Evolutionary conservation across 1,140 invertebrate genomes (phyloP), one percentile per base, ranked within the genome.

Genomic region (Drosophila bocqueti): DNA sequence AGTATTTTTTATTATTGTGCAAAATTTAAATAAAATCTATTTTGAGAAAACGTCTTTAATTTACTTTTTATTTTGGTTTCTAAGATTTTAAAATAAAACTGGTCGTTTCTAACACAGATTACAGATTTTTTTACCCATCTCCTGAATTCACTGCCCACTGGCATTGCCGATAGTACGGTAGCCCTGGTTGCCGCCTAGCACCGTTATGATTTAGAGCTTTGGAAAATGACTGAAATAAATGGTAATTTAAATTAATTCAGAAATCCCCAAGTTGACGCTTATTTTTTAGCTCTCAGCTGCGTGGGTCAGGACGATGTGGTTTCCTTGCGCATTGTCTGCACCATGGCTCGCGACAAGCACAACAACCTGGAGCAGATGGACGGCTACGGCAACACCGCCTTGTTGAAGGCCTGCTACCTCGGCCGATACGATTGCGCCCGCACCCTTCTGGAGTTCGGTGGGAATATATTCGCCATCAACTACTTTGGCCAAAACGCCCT

Each of bases 401-500:
- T 93, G 11, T 46, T 93, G 9, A 92, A 91, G 52, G 87, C 92
- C 16, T 93, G 92, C 62, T 92, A 84, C 45, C 54, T 93, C 46
- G 92, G 87, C 0, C 52, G 66, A 36, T 50, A 45, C 11, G 84
- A 91, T 13, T 84, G 81, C 40, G 92, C 76, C 15, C 43, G 69
- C 4, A 73, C 66, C 0, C 61, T 93, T 6, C 43, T 93, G 0
- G 63, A 79, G 7, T 83, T 79, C 8, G 79, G 83, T 0, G 92
- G 78, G 0, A 83, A 84, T 58, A 77, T 93, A 26, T 81, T 76
- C 10, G 87, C 81, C 4, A 62, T 93, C 4, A 93, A 93, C 15
- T 92, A 84, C 55, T 91, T 82, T 57, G 92, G 92, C 9, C 92
- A 93, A 52, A 93, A 93, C 52, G 92, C 92, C 1, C 55, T 93